Base-by-base conservation (phyloP, 2,888 invertebrate genomes). In the Campoplex nolae region DNA sequence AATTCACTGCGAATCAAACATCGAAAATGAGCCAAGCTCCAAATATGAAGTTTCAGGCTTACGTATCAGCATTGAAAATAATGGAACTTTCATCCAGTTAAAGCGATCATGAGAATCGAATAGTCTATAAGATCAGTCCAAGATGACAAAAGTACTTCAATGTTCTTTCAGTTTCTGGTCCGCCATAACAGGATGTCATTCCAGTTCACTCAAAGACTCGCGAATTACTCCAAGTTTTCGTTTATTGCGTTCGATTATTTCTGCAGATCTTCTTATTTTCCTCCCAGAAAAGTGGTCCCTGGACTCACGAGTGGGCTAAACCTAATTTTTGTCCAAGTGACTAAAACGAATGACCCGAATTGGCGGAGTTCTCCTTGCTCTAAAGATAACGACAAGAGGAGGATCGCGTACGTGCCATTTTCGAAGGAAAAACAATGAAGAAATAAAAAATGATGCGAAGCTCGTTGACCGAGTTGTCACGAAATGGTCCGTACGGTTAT, bases 401-500 rank as follows among this genome's bases (percentile, higher is more conserved):
- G n/a, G 6, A 51, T 51, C 32, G 6, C 32, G 6, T 32, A 1
- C 62, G 13, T 62, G 6, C 8, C 32, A 62, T 32, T 62, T 32
- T 32, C 62, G 16, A 32, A 23, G 23, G 23, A 32, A 32, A 62
- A 32, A 62, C 16, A 32, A 62, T 32, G 28, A 62, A 62, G 32
- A 32, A 62, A 62, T 62, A 70, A 23, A 70, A 45, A 45, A 45
- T 70, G 16, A 42, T 23, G 45, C 45, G 42, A 42, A 1, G 23
- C 28, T 58, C 16, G 68, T 70, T 71, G 28, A 16, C 32, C 32
- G 51, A 32, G 48, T 48, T 51, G 18, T 32, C 32, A 32, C 28
- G 45, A 51, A 71, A 71, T 51, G 51, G 51, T 28, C 71, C 71
- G 48, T n/a, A 6, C 18, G 51, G 9, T 48, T 32, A 71, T 48